These are phyloP conservation scores for Excalfactoria chinensis DNA, from an alignment of 2,113 vertebrate species.

Conservation along the genomic window DNA sequence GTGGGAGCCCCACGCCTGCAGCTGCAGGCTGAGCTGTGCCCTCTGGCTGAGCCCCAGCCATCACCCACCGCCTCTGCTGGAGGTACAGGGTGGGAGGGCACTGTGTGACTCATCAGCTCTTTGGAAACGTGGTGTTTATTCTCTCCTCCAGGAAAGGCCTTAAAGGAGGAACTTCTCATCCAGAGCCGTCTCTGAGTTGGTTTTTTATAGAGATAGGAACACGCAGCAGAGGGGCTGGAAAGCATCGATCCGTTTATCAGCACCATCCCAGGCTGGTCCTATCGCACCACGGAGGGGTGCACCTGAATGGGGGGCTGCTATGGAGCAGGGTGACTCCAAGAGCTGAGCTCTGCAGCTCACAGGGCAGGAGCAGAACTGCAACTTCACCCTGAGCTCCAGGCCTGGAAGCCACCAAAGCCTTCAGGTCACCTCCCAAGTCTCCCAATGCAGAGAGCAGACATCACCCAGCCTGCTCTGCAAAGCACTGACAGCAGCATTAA, in stretches of 20 bases:
- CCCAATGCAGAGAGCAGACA: not conserved
- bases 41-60: not conserved
- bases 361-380: not conserved
- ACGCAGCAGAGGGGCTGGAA: not conserved
- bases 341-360: not conserved
- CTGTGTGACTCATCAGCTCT: constrained; percentile 42
- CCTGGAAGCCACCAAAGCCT: not conserved
- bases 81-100: constrained; percentile 8
- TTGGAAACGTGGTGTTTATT: constrained; percentile 16
- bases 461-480: not conserved
- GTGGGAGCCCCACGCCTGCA: not conserved
- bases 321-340: not conserved
- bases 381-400: not conserved
- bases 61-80: not conserved
- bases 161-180: constrained; percentile 33
- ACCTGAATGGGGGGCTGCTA: not conserved
- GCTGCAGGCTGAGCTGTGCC: not conserved
- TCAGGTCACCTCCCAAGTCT: not conserved
- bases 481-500: not conserved
- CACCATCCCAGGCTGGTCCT: not conserved
- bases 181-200: not conserved
- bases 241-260: not conserved
- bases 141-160: constrained; percentile 20
- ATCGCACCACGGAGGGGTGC: not conserved
- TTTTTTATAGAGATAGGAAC: not conserved